These are phyloP conservation scores for Diaphora mendica DNA, from an alignment of 2,888 invertebrate genomes.

Conservation along the genomic window DNA sequence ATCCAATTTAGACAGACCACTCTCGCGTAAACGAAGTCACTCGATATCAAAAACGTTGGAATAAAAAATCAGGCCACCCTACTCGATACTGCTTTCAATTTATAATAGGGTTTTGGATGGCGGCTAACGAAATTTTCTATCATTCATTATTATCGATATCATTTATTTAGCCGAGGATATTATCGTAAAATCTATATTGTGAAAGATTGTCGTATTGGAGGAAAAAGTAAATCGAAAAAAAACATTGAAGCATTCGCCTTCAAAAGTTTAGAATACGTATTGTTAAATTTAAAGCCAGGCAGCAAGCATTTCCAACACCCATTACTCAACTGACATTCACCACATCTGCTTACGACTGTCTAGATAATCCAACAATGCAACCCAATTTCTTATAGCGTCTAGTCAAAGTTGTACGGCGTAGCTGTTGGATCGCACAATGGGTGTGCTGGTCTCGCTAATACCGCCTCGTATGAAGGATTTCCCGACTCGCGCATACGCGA, in stretches of 20 bases:
- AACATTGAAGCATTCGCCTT: neutral
- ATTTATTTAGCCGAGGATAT: slow-evolving; percentile 1
- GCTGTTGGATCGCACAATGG: slow-evolving; percentile 41
- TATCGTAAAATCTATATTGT: neutral
- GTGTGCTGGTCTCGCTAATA: slow-evolving; percentile 52
- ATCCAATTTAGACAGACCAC: slow-evolving; percentile 50
- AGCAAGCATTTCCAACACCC: slow-evolving; percentile 25
- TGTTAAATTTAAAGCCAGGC: slow-evolving; percentile 15
- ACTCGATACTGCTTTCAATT: slow-evolving; percentile 40
- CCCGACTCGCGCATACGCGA: slow-evolving; percentile 57
- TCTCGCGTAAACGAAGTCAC: slow-evolving; percentile 51
- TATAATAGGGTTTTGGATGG: slow-evolving; percentile 47
- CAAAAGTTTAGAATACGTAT: neutral
- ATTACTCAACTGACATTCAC: slow-evolving; percentile 40
- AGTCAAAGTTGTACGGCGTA: slow-evolving; percentile 50
- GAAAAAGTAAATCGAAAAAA: slow-evolving; percentile 7
- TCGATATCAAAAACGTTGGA: slow-evolving; percentile 51
- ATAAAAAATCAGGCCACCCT: slow-evolving; percentile 46
- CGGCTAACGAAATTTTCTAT: slow-evolving; percentile 32
- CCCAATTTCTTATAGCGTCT: slow-evolving; percentile 48
- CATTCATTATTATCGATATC: slow-evolving; percentile 16
- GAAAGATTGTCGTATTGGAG: neutral
- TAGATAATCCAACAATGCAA: slow-evolving; percentile 53
- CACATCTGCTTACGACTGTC: slow-evolving; percentile 52
- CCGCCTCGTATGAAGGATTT: slow-evolving; percentile 65